Base-by-base conservation (phyloP, 2,797 vertebrate species). In the Champsocephalus gunnari region DNA sequence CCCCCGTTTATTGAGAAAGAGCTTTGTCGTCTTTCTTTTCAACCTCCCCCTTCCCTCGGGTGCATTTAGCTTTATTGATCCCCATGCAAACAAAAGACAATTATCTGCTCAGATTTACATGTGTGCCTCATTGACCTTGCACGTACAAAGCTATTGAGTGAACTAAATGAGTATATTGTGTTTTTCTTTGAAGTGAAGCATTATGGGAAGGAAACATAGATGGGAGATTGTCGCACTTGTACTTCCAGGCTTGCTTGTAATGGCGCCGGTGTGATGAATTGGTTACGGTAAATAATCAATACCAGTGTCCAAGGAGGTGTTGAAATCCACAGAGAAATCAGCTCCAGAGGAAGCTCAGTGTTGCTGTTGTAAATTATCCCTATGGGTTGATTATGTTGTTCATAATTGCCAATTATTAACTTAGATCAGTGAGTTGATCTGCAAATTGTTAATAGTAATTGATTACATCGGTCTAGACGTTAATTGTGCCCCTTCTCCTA, bases 41-140 rank as follows among this genome's bases (percentile, higher is more conserved):
- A 57, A 47, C 60, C 41, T 61, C 77, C 56, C 75, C 48, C 92
- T 89, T 90, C 90, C 74, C 83, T 83, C 79, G 93, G 88, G 85
- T 95, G 90, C 93, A 88, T 97, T 97, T 94, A 95, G 96, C 95
- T 94, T 91, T 95, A 98, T 99, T 93, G 96, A 98, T 97, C 93
- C 84, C 34, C 81, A 80, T 78, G 48, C 93, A 87, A 90, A 95
- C 93, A 95, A 96, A 96, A 95, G 93, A 92, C 95, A 97, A 96
- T 98, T 95, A 96, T 96, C 93, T 91, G 92, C 89, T 95, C 93
- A 93, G 94, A 96, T 96, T 97, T 96, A 96, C 95, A 96, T 96
- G 95, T 93, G 94, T 90, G 93, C 94, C 94, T 95, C 93, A 91
- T 92, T 96, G 95, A 96, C 96, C 96, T 94, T 94, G 92, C 95